Percentiles rank a stretch among this genome's conserved stretches.
phyloP scores from a whole-genome alignment of 2,113 vertebrate species.

The Naja naja region DNA sequence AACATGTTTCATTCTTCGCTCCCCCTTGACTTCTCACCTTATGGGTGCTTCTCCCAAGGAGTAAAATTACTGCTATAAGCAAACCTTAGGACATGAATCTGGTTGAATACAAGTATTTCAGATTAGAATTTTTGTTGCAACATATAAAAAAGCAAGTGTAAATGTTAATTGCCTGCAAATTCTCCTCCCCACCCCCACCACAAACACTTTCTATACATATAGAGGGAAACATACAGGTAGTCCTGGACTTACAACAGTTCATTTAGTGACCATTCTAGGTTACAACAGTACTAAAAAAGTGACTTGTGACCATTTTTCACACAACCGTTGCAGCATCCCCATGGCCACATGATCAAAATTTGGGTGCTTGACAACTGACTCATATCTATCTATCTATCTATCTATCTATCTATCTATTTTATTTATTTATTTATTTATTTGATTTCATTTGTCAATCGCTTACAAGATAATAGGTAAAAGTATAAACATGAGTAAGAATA shows the following conservation, averaged over 20 bases:
- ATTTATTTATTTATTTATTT: too few species aligned
- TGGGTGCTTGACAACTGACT: too few species aligned
- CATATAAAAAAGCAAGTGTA: slow-evolving; percentile 16
- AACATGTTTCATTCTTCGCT: not conserved
- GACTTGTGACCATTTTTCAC: too few species aligned
- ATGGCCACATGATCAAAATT: too few species aligned
- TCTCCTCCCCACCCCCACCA: not conserved
- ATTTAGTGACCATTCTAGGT: too few species aligned
- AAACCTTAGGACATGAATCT: slow-evolving; percentile 1
- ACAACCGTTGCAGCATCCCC: too few species aligned
- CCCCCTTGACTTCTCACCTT: not conserved
- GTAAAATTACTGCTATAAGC: not conserved
- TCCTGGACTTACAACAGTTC: not conserved
- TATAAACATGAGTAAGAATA: too few species aligned
- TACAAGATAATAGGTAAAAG: too few species aligned
- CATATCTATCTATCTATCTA: too few species aligned
- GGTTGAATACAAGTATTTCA: slow-evolving; percentile 9
- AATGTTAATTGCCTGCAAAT: slow-evolving; percentile 19
- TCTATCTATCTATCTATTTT: too few species aligned
- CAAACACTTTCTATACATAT: not conserved
- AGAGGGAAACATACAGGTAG: not conserved
- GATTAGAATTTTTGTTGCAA: slow-evolving; percentile 10
- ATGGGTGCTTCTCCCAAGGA: not conserved
- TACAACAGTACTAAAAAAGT: too few species aligned
- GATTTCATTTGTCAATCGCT: too few species aligned